A percentile compares a stretch with the other conserved stretches of the same genome.
Conservation (phyloP, 2,888 invertebrate genomes). For the Girardia tigrina region DNA sequence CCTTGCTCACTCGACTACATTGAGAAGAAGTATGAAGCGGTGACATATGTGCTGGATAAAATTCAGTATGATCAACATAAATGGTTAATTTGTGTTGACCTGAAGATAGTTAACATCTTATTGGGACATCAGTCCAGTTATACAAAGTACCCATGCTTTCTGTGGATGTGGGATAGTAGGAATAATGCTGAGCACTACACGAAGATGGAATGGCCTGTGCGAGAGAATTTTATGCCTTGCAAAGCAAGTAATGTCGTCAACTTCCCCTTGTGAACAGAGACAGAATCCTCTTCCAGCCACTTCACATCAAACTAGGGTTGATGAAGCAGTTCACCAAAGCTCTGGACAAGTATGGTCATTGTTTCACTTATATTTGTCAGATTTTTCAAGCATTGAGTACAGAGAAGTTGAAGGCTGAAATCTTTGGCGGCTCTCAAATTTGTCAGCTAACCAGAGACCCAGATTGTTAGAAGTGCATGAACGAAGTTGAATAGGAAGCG, state of each 20-base stretch:
- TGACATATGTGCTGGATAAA: constrained; percentile 31
- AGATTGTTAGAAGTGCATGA: too few relatives aligned
- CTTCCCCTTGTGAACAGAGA: constrained; percentile 31
- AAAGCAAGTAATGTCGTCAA: constrained; percentile 28
- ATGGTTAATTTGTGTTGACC: constrained; percentile 33
- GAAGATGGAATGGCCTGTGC: constrained; percentile 31
- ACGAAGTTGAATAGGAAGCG: constrained; percentile 24
- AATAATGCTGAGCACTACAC: constrained; percentile 38
- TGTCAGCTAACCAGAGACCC: constrained; percentile 30
- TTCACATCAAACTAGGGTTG: constrained; percentile 23
- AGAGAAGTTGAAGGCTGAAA: constrained; percentile 29
- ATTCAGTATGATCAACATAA: constrained; percentile 31
- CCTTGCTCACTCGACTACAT: constrained; percentile 30
- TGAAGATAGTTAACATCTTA: constrained; percentile 37
- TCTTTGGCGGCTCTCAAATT: constrained; percentile 29
- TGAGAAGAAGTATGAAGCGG: constrained; percentile 32
- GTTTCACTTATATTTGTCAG: constrained; percentile 21
- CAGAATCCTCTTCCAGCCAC: constrained; percentile 24
- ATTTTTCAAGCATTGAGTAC: constrained; percentile 30
- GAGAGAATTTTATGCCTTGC: constrained; percentile 31
- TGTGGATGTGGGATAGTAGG: constrained; percentile 40
- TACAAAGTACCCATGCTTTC: constrained; percentile 40
- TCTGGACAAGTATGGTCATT: constrained; percentile 27
- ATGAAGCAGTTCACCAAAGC: constrained; percentile 16
- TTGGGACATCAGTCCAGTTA: constrained; percentile 41